Evolutionary conservation across 37 sponge, comb jelly and placozoan genomes (phyloP).

Genomic region (Axinella damicornis): DNA sequence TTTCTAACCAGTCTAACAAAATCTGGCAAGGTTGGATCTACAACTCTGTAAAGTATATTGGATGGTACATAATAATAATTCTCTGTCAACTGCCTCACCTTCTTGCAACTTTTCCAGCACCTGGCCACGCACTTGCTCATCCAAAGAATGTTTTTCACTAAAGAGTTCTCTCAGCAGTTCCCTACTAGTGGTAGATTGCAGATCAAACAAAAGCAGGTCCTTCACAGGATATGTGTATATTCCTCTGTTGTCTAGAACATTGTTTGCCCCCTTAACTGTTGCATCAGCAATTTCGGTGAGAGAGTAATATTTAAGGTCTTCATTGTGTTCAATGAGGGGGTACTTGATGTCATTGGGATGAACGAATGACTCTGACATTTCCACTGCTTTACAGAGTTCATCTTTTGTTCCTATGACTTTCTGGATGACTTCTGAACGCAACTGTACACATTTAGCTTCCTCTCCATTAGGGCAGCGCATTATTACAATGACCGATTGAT

Average conservation of each 20-base stretch:
- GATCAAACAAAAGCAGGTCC: not conserved
- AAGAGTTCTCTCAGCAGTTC: too few species aligned
- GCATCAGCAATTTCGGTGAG: not conserved
- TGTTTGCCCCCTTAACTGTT: not conserved
- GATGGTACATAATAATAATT: too few species aligned
- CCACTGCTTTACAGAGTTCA: not conserved
- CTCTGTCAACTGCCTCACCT: too few species aligned
- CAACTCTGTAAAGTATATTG: too few species aligned
- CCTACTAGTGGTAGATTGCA: not conserved
- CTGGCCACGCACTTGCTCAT: too few species aligned
- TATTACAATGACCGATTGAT: not conserved
- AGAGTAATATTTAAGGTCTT: not conserved
- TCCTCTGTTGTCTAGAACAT: not conserved
- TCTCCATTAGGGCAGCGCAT: slow-evolving; percentile 24
- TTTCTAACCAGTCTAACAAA: too few species aligned
- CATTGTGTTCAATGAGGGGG: not conserved
- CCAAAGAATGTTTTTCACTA: not conserved
- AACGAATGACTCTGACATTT: not conserved
- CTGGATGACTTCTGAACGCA: slow-evolving; percentile 1
- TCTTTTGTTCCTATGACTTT: not conserved
- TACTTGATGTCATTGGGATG: not conserved
- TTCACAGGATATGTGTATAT: not conserved
- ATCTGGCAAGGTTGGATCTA: too few species aligned
- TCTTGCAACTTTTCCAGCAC: too few species aligned
- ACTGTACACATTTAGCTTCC: not conserved